Evolutionary conservation across 2,797 vertebrate genomes (phyloP).

Genomic region (Leptodactylus fallax): DNA sequence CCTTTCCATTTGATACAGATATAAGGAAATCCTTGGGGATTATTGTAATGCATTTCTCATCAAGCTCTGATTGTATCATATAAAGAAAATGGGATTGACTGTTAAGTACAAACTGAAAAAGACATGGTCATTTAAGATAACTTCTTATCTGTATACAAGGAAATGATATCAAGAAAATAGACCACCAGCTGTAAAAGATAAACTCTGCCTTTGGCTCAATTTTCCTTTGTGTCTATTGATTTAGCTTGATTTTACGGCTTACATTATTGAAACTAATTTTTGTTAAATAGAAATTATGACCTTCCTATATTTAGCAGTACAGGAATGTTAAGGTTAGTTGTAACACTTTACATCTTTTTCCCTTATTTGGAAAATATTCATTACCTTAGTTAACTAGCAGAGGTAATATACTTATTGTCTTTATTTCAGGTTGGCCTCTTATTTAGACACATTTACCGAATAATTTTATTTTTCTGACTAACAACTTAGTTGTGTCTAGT

Average conservation of each 20-base stretch:
- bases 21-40: constrained; percentile 82
- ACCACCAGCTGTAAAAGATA: constrained; percentile 80
- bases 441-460: neutral
- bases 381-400: neutral
- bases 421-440: neutral
- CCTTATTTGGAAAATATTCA: neutral
- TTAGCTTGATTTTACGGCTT: constrained; percentile 37
- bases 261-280: constrained; percentile 14
- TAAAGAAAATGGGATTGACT: constrained; percentile 82
- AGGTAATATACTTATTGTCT: neutral
- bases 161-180: constrained; percentile 81
- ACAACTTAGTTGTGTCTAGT: neutral
- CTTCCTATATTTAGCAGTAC: neutral
- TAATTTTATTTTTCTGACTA: neutral
- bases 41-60: constrained; percentile 84
- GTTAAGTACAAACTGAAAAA: constrained; percentile 92
- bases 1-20: constrained; percentile 83
- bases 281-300: constrained; percentile 15
- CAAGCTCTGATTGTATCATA: constrained; percentile 80
- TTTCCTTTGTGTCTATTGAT: constrained; percentile 60
- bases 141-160: constrained; percentile 89
- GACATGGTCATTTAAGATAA: constrained; percentile 97
- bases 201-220: constrained; percentile 74
- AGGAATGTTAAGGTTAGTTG: constrained; percentile 4
- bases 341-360: neutral